Percentiles rank a stretch among this genome's conserved stretches.
These are phyloP conservation scores for Ectemnius continuus DNA, from an alignment of 2,888 invertebrate species.

Conservation along the genomic window DNA sequence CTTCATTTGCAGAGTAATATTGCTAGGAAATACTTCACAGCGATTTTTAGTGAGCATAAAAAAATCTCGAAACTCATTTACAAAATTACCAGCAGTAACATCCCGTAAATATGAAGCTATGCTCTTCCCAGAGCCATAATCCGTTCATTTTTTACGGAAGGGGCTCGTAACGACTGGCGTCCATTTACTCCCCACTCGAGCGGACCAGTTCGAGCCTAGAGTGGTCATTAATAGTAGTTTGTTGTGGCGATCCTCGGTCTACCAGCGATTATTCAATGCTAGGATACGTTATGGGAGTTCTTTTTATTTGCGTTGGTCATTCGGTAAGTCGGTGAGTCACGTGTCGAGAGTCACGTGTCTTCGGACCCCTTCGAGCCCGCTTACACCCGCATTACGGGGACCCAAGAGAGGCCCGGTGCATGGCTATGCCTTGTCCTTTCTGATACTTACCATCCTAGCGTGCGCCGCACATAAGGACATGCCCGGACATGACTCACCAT, in stretches of 20 bases:
- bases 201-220: too few relatives aligned
- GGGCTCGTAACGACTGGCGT: too few relatives aligned
- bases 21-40: too few relatives aligned
- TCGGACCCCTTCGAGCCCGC: slow-evolving; percentile 65
- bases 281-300: slow-evolving; percentile 37
- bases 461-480: slow-evolving; percentile 50
- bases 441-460: slow-evolving; percentile 56
- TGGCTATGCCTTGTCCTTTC: slow-evolving; percentile 55
- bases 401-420: slow-evolving; percentile 33
- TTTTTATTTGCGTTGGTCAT: slow-evolving; percentile 71
- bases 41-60: too few relatives aligned
- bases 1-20: too few relatives aligned
- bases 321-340: slow-evolving; percentile 71
- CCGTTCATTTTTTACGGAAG: too few relatives aligned
- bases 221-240: neutral
- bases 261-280: neutral
- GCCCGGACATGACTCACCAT: neutral
- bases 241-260: slow-evolving; percentile 4
- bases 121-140: too few relatives aligned
- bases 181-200: too few relatives aligned
- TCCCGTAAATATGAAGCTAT: too few relatives aligned
- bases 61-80: too few relatives aligned
- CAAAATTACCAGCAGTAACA: too few relatives aligned
- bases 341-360: slow-evolving; percentile 40
- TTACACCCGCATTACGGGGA: slow-evolving; percentile 69